Percentiles rank a stretch among this genome's conserved stretches.
Conservation (phyloP, 2,113 vertebrate genomes). For the Embiotoca jacksoni region DNA sequence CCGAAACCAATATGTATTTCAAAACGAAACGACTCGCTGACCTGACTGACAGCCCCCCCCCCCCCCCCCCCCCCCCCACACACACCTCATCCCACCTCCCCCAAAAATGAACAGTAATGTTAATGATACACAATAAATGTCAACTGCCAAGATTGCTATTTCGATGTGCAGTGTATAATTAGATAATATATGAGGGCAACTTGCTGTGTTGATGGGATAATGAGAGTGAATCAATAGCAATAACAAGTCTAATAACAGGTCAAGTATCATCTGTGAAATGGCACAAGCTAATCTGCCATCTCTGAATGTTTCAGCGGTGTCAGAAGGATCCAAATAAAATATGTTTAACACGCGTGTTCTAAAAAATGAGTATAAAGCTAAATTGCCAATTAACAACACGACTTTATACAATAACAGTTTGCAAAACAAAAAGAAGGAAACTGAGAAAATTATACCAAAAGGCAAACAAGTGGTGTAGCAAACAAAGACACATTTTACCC, state of each 20-base stretch:
- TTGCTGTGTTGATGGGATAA: conserved; percentile 25
- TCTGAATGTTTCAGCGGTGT: not conserved
- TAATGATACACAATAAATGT: conserved; percentile 39
- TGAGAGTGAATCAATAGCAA: conserved; percentile 5
- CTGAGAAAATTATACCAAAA: too few species aligned
- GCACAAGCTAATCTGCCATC: not conserved
- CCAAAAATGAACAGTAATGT: conserved; percentile 26
- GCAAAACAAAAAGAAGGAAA: too few species aligned
- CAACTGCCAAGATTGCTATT: not conserved
- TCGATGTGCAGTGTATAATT: conserved; percentile 3
- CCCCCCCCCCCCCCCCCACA: too few species aligned
- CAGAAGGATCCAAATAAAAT: not conserved
- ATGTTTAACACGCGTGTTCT: too few species aligned
- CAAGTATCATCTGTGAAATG: conserved; percentile 3
- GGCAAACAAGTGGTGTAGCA: too few species aligned
- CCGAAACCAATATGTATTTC: not conserved
- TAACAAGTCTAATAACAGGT: conserved; percentile 15
- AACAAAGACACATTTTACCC: too few species aligned
- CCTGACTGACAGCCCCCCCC: conserved; percentile 10
- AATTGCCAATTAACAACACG: too few species aligned
- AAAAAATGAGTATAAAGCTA: too few species aligned
- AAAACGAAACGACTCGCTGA: conserved; percentile 10
- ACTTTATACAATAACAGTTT: too few species aligned
- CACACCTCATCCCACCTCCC: too few species aligned
- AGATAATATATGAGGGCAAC: conserved; percentile 21